Evolutionary conservation across 1,140 invertebrate genomes (phyloP).

Genomic region (Araneus ventricosus): DNA sequence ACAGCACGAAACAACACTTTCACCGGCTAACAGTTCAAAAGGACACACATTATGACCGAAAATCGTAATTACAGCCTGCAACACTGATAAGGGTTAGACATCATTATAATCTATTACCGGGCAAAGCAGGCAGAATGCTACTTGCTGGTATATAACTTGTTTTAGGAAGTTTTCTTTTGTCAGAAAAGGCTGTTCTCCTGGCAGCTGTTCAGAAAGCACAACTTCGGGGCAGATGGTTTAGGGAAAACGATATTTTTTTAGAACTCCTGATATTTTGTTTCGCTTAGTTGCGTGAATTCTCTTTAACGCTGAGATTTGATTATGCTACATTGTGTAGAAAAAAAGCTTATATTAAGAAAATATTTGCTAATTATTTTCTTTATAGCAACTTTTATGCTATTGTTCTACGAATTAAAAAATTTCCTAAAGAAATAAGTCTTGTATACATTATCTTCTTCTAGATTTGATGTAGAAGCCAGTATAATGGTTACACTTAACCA

Average conservation of each 20-base stretch:
- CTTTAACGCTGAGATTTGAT: not conserved
- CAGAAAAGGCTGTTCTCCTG: not conserved
- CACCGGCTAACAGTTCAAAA: conserved; percentile 47
- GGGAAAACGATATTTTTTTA: conserved; percentile 4
- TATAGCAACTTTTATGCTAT: too few species aligned
- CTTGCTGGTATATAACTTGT: conserved; percentile 40
- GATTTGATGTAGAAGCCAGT: too few species aligned
- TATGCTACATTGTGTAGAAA: too few species aligned
- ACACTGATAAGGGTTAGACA: conserved; percentile 66
- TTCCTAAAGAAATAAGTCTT: too few species aligned
- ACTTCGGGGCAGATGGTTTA: conserved; percentile 32
- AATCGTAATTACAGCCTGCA: conserved; percentile 53
- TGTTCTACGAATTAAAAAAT: too few species aligned
- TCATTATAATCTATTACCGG: conserved; percentile 67
- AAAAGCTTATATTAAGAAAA: too few species aligned
- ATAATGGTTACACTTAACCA: too few species aligned
- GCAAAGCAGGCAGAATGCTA: conserved; percentile 22
- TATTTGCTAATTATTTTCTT: too few species aligned
- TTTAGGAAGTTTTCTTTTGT: conserved; percentile 19
- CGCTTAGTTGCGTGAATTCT: not conserved
- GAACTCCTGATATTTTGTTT: not conserved
- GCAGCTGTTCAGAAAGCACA: conserved; percentile 14
- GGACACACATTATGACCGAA: conserved; percentile 45
- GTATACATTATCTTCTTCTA: too few species aligned
- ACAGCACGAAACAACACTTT: conserved; percentile 48